phyloP scores from a whole-genome alignment of 2,797 vertebrate species.

The Sebastes dallii region DNA sequence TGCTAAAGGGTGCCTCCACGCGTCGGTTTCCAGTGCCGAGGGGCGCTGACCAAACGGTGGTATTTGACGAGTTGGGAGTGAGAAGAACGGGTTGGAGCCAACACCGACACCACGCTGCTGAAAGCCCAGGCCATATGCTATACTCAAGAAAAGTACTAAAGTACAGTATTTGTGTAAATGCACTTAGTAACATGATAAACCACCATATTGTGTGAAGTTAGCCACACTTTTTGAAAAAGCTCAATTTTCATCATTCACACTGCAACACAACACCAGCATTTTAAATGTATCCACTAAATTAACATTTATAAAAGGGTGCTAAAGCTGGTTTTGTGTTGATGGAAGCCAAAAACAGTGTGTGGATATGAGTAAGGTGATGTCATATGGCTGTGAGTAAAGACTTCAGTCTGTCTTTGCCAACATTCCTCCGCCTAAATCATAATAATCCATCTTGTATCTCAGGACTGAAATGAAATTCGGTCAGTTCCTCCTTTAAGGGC shows the following conservation, averaged over 20 bases:
- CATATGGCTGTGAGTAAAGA: background rate
- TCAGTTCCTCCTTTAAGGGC: background rate
- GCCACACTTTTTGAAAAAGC: too few relatives aligned
- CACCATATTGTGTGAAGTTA: background rate
- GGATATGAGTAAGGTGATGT: background rate
- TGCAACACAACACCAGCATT: background rate
- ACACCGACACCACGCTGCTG: too few relatives aligned
- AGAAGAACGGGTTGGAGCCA: too few relatives aligned
- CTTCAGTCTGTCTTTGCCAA: background rate
- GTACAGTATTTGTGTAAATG: background rate
- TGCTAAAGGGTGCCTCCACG: too few relatives aligned
- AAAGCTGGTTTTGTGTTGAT: background rate
- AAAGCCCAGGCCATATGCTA: too few relatives aligned
- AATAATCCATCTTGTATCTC: background rate
- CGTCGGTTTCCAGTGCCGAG: too few relatives aligned
- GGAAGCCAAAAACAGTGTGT: background rate
- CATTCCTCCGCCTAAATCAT: background rate
- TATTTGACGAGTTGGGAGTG: too few relatives aligned
- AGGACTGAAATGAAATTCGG: background rate
- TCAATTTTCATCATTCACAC: background rate
- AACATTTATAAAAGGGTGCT: background rate
- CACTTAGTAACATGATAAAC: background rate
- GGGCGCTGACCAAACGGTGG: too few relatives aligned
- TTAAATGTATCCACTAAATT: background rate
- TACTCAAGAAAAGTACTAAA: too few relatives aligned